These are phyloP conservation scores for Opisthograptis luteolata DNA, from an alignment of 2,888 invertebrate genomes.

Conservation along the genomic window DNA sequence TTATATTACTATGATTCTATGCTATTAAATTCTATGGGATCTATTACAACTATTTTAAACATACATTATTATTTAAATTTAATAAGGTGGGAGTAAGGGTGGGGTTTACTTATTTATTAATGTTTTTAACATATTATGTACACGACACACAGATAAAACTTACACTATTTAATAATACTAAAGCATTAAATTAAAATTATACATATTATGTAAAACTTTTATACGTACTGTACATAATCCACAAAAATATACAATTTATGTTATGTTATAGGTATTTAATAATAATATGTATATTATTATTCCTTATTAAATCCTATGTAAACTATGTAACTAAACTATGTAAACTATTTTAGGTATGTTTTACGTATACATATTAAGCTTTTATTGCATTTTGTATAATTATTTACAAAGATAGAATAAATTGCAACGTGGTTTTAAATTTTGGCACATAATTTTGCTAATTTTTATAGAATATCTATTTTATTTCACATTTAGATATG, in stretches of 20 bases:
- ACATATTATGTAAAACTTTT: neutral
- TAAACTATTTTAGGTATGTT: too few relatives aligned
- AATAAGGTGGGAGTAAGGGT: conserved; percentile 15
- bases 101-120: neutral
- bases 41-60: too few relatives aligned
- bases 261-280: neutral
- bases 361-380: too few relatives aligned
- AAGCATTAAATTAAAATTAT: neutral
- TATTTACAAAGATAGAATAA: neutral
- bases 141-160: neutral
- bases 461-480: neutral
- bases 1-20: neutral
- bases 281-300: neutral
- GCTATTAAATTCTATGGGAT: neutral
- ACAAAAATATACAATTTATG: neutral
- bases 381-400: too few relatives aligned
- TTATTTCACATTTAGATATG: neutral
- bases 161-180: neutral
- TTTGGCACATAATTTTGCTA: neutral
- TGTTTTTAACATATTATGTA: neutral
- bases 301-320: too few relatives aligned
- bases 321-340: too few relatives aligned
- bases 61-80: neutral
- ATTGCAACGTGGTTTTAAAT: neutral
- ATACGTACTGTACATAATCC: neutral